A percentile compares a stretch with the other conserved stretches of the same genome.
phyloP scores from a whole-genome alignment of 2,888 invertebrate species.

The Trichopria drosophilae region DNA sequence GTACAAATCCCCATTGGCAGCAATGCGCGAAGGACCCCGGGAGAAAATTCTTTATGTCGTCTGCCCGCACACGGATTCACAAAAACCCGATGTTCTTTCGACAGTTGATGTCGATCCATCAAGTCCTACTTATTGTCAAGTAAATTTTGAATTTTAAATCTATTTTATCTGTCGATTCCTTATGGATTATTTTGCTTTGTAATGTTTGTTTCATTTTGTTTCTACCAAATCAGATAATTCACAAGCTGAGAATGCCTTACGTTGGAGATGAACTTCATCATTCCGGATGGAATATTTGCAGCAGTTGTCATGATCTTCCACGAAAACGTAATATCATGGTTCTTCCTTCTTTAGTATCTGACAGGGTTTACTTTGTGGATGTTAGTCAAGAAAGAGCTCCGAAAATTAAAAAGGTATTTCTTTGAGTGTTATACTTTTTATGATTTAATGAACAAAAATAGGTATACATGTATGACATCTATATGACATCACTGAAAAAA shows the following conservation, averaged over 20 bases:
- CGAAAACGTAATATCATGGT: conserved; percentile 74
- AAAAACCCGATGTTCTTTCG: conserved; percentile 83
- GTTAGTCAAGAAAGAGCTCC: conserved; percentile 74
- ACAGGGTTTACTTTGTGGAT: conserved; percentile 83
- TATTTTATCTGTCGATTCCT: too few species aligned
- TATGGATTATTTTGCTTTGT: not conserved
- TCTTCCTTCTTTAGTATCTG: conserved; percentile 78
- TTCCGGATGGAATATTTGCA: conserved; percentile 96
- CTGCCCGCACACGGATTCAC: conserved; percentile 77
- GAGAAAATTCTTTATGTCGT: conserved; percentile 90
- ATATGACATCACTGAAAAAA: too few species aligned
- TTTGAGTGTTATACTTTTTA: conserved; percentile 8
- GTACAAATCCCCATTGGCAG: conserved; percentile 78
- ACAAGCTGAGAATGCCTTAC: conserved; percentile 77
- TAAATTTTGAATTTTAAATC: conserved; percentile 52
- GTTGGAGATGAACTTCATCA: conserved; percentile 91
- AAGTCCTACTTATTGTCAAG: conserved; percentile 83
- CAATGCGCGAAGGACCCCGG: conserved; percentile 77
- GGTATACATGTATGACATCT: too few species aligned
- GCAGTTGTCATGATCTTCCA: conserved; percentile 75
- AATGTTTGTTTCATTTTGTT: not conserved
- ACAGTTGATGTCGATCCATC: conserved; percentile 90
- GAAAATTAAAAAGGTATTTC: conserved; percentile 69
- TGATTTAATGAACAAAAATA: not conserved
- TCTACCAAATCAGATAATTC: conserved; percentile 91